Percentiles rank a stretch among this genome's conserved stretches.
Conservation (phyloP, 2,113 vertebrate species). For the Colistium nudipinnis region DNA sequence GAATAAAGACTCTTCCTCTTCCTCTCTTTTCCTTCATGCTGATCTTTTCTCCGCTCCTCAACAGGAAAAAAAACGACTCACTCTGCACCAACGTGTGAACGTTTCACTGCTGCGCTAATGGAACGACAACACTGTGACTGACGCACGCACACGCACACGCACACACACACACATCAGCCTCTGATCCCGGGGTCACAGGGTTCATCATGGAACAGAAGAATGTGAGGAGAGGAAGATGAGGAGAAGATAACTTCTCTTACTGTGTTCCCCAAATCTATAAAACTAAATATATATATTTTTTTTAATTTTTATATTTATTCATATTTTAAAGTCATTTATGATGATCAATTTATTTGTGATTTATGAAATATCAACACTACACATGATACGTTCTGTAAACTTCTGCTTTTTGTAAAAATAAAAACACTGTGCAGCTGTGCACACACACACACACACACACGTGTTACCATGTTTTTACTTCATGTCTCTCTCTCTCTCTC, state of each 20-base stretch:
- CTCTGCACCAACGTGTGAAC: background rate
- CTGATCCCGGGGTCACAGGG: background rate
- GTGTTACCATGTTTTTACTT: background rate
- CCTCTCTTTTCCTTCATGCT: background rate
- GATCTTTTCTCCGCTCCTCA: background rate
- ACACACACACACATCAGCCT: background rate
- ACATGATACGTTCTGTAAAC: too few relatives aligned
- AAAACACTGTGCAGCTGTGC: too few relatives aligned
- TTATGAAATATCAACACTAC: too few relatives aligned
- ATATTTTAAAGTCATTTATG: too few relatives aligned
- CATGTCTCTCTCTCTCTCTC: background rate
- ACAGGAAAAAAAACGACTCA: background rate
- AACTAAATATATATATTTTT: too few relatives aligned
- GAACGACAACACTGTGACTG: conserved; percentile 16
- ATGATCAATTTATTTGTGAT: too few relatives aligned
- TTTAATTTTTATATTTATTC: too few relatives aligned
- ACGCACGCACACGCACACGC: background rate
- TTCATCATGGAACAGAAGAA: too few relatives aligned
- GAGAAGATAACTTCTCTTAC: too few relatives aligned
- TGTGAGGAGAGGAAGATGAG: too few relatives aligned
- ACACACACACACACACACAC: background rate
- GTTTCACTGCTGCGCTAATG: conserved; percentile 16
- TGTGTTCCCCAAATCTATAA: too few relatives aligned
- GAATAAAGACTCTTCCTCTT: conserved; percentile 37
- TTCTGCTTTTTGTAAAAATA: too few relatives aligned